Percentiles rank a stretch among this genome's conserved stretches.
phyloP scores from a whole-genome alignment of 2,797 vertebrate species.

The Tiaroga cobitis region DNA sequence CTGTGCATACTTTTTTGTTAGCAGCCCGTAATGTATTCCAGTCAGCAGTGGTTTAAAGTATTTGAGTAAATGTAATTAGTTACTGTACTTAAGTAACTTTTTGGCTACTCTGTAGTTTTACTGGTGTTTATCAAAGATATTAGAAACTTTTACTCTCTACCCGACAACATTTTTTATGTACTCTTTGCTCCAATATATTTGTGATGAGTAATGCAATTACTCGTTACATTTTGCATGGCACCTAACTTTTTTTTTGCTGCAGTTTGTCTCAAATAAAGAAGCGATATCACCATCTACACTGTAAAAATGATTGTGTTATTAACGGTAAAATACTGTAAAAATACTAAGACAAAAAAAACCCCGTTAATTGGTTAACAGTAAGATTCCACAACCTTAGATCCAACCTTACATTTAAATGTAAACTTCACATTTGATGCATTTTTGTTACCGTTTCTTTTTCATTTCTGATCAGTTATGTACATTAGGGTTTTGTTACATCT shows the following conservation, averaged over 20 bases:
- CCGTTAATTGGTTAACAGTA: no score
- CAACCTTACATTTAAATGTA: not conserved
- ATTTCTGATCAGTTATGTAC: no score
- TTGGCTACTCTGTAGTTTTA: not conserved
- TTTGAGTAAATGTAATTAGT: not conserved
- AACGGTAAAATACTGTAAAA: no score
- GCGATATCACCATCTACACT: no score
- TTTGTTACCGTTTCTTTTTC: not conserved
- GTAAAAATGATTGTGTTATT: not conserved
- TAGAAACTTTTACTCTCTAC: not conserved
- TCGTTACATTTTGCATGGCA: not conserved
- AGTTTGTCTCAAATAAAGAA: not conserved
- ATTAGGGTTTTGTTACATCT: no score
- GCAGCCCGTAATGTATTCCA: not conserved
- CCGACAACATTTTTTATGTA: no score
- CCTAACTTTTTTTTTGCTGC: not conserved
- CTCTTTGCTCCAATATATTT: no score
- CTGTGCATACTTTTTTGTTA: not conserved
- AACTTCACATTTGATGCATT: not conserved
- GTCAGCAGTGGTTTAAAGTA: not conserved
- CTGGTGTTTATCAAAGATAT: not conserved
- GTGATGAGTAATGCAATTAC: no score
- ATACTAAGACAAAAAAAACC: no score
- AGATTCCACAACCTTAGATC: not conserved
- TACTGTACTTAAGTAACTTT: not conserved